Percentiles rank a stretch among this genome's conserved stretches.
Evolutionary conservation across 1,140 invertebrate species (phyloP).

Genomic region (Solen grandis): DNA sequence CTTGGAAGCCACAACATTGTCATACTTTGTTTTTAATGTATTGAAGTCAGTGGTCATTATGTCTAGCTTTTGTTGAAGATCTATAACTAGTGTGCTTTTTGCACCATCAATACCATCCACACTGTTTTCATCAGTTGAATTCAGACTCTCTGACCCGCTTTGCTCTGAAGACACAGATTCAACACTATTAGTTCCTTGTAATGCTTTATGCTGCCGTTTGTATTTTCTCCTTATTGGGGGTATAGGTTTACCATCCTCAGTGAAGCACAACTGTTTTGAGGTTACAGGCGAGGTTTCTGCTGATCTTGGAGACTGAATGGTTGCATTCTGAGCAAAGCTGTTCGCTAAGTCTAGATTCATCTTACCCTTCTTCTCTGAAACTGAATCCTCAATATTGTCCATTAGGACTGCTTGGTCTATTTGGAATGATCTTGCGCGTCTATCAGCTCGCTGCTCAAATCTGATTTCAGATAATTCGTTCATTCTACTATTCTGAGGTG

Average conservation of each 20-base stretch:
- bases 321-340: too few relatives aligned
- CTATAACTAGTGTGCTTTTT: conserved; percentile 38
- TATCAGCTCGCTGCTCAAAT: conserved; percentile 30
- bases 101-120: neutral
- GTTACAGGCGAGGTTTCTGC: conserved; percentile 5
- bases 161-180: conserved; percentile 31
- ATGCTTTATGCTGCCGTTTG: neutral
- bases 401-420: neutral
- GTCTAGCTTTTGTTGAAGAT: conserved; percentile 38
- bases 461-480: conserved; percentile 15
- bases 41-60: conserved; percentile 33
- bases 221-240: conserved; percentile 45
- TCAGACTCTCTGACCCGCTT: conserved; percentile 30
- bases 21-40: conserved; percentile 19
- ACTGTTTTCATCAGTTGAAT: neutral
- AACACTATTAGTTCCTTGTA: conserved; percentile 16
- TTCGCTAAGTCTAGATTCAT: neutral
- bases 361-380: neutral
- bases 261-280: neutral
- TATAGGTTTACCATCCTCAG: conserved; percentile 38
- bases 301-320: neutral
- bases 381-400: neutral
- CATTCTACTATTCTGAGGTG: neutral
- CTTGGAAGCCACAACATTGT: conserved; percentile 42
- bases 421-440: conserved; percentile 34